Evolutionary conservation across 2,797 vertebrate genomes (phyloP).

Genomic region (Pantherophis vulpinus): DNA sequence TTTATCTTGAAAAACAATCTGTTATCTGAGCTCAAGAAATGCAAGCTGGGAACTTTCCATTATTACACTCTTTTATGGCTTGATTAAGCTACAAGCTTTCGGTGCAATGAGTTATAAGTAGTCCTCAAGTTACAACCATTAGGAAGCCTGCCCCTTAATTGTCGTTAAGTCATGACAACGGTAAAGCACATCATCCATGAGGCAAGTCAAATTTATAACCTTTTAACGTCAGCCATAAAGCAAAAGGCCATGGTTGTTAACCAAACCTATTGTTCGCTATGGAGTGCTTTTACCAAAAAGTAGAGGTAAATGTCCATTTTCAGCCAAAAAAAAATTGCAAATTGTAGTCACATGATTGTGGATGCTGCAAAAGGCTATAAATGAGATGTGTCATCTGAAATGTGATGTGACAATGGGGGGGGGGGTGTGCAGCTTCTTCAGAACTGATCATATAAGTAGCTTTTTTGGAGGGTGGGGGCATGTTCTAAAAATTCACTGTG

Average conservation of each 20-base stretch:
- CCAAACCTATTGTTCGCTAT: not conserved
- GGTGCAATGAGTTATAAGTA: not conserved
- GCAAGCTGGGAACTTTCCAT: not conserved
- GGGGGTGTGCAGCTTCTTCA: not conserved
- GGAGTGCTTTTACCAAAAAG: not conserved
- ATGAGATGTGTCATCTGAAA: not conserved
- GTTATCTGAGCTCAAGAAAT: not conserved
- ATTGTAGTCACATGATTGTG: not conserved
- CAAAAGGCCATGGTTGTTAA: not conserved
- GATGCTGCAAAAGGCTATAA: not conserved
- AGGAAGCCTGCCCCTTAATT: not conserved
- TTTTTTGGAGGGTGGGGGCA: not conserved
- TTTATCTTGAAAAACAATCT: not conserved
- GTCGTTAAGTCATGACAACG: not conserved
- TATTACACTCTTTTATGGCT: not conserved
- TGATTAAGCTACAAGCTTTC: not conserved
- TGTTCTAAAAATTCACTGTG: not conserved
- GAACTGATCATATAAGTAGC: not conserved
- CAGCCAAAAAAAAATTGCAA: not conserved
- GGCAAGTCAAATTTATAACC: not conserved
- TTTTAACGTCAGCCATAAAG: not conserved
- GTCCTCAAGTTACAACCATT: not conserved
- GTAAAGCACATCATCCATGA: not conserved
- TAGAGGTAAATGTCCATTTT: not conserved
- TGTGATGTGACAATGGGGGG: not conserved